phyloP scores from a whole-genome alignment of 2,797 vertebrate genomes.

The Pantherophis vulpinus region DNA sequence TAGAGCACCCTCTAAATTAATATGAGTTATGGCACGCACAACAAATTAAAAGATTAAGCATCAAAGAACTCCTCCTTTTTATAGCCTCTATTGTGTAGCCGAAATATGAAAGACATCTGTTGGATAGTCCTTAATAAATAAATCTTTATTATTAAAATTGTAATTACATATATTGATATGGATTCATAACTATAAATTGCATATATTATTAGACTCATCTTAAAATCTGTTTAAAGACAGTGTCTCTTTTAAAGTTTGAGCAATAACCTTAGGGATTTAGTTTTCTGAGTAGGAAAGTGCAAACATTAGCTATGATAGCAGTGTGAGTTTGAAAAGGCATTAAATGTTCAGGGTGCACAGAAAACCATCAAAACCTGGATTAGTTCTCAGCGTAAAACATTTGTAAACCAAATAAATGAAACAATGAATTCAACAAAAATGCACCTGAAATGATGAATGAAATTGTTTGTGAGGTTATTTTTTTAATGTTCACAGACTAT shows the following conservation, averaged over 20 bases:
- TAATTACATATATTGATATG: background rate
- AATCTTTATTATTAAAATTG: background rate
- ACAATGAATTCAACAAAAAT: background rate
- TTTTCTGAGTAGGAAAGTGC: slow-evolving; percentile 17
- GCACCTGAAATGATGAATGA: background rate
- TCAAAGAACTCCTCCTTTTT: background rate
- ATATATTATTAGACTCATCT: background rate
- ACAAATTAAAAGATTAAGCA: background rate
- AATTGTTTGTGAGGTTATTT: background rate
- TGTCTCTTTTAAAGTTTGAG: slow-evolving; percentile 30
- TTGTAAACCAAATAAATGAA: background rate
- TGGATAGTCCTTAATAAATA: background rate
- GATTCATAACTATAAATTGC: background rate
- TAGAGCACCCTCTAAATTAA: background rate
- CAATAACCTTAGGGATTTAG: slow-evolving; percentile 28
- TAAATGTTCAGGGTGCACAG: background rate
- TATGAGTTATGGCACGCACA: background rate
- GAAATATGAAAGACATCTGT: background rate
- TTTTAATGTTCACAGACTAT: background rate
- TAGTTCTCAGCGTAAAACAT: background rate
- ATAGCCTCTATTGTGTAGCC: background rate
- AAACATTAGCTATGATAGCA: background rate
- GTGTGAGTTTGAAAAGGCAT: background rate
- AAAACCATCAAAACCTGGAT: background rate
- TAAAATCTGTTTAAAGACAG: background rate